Conservation (phyloP, 2,888 invertebrate species). For the Cephus nigrinus region DNA sequence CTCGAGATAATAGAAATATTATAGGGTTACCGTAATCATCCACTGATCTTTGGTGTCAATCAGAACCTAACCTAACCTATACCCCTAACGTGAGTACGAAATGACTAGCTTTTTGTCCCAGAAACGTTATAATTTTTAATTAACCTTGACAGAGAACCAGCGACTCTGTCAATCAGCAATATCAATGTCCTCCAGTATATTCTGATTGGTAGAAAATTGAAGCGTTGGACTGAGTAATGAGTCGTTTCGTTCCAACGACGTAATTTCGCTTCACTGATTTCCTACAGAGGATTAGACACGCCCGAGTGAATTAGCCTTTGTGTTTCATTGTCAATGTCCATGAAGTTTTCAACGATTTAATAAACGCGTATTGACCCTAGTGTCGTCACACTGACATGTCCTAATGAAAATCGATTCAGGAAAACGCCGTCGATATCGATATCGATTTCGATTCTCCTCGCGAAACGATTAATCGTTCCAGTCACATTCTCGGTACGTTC, state of each 20-base stretch:
- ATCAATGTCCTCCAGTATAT: background rate
- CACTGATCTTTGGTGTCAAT: background rate
- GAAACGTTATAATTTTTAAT: background rate
- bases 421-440: background rate
- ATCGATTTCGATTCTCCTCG: background rate
- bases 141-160: background rate
- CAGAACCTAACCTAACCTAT: background rate
- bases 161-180: background rate
- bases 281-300: background rate
- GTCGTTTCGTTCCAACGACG: background rate
- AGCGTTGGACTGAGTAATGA: background rate
- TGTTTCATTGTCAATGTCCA: background rate
- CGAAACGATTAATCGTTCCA: too few relatives aligned
- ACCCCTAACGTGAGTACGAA: background rate
- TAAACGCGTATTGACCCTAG: background rate
- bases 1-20: background rate
- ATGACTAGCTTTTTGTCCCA: too few relatives aligned
- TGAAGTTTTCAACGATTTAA: background rate
- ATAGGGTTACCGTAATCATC: background rate
- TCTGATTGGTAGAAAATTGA: background rate
- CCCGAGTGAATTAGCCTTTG: background rate
- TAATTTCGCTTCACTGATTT: background rate
- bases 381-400: background rate
- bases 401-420: background rate
- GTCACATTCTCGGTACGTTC: too few relatives aligned